Conservation (phyloP, 2,113 vertebrate species). For the Tinamus guttatus region DNA sequence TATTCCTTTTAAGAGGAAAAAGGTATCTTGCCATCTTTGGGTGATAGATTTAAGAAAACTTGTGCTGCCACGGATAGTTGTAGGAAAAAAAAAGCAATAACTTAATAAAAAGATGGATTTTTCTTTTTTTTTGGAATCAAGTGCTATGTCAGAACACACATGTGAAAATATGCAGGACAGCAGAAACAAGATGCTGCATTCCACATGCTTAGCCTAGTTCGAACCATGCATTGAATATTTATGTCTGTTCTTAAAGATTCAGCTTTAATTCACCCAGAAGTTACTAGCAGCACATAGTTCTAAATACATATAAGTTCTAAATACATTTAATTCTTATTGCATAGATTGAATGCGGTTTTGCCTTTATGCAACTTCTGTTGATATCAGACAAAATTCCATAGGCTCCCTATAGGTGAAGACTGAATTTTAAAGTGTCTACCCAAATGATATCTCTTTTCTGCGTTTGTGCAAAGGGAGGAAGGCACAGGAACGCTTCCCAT, state of each 20-base stretch:
- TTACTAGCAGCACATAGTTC: neutral
- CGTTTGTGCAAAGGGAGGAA: neutral
- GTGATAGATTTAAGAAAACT: neutral
- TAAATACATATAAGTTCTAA: too few relatives aligned
- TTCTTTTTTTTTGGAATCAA: neutral
- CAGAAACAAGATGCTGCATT: neutral
- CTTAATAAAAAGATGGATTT: neutral
- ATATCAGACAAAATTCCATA: neutral
- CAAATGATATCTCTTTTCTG: neutral
- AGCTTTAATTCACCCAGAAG: neutral
- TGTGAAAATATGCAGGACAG: neutral
- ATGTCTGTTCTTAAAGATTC: neutral
- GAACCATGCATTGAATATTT: neutral
- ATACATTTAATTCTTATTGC: neutral
- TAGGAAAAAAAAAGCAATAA: neutral
- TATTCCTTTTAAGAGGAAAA: neutral
- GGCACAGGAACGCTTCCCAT: neutral
- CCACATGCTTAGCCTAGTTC: neutral
- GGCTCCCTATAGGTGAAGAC: neutral
- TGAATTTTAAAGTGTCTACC: neutral
- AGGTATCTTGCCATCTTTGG: neutral
- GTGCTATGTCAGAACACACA: neutral
- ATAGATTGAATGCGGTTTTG: neutral
- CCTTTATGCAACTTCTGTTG: neutral
- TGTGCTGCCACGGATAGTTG: neutral